Evolutionary conservation across 2,888 invertebrate genomes (phyloP).

Genomic region (Orchesella flavescens): DNA sequence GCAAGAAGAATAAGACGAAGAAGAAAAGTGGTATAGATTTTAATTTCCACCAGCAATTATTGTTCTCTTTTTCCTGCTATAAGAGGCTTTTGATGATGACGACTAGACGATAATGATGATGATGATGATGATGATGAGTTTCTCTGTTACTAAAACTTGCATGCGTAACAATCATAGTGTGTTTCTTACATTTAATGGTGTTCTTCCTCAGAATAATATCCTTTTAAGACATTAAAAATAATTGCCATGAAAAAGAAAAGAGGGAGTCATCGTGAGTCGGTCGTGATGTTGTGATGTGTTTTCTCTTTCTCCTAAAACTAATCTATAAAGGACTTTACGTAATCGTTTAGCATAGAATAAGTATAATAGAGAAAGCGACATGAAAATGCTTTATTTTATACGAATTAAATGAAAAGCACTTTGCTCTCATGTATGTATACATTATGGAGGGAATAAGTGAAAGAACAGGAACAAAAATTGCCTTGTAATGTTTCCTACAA

Average conservation of each 20-base stretch:
- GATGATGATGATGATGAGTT: slow-evolving; percentile 31
- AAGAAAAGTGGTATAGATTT: slow-evolving; percentile 48
- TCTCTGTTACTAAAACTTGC: slow-evolving; percentile 1
- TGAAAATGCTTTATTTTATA: background rate
- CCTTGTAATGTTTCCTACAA: no score
- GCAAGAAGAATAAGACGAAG: background rate
- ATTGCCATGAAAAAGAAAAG: slow-evolving; percentile 59
- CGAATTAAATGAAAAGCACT: slow-evolving; percentile 16
- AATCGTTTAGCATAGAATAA: background rate
- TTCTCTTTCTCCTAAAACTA: slow-evolving; percentile 12
- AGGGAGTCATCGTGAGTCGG: slow-evolving; percentile 34
- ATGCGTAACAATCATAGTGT: slow-evolving; percentile 18
- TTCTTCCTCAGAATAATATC: slow-evolving; percentile 45
- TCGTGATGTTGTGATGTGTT: slow-evolving; percentile 12
- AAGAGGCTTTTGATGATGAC: slow-evolving; percentile 13
- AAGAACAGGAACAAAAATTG: no score
- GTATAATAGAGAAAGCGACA: background rate
- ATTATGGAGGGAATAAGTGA: slow-evolving; percentile 40
- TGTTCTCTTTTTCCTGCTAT: slow-evolving; percentile 2
- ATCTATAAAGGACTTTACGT: slow-evolving; percentile 30
- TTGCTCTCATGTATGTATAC: slow-evolving; percentile 16
- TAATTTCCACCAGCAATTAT: slow-evolving; percentile 54
- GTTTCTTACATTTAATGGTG: slow-evolving; percentile 40
- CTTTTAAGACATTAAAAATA: slow-evolving; percentile 59
- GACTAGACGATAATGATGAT: slow-evolving; percentile 22